Percentiles rank a stretch among this genome's conserved stretches.
Conservation (phyloP, 2,888 invertebrate genomes). For the Petrophora chlorosata region DNA sequence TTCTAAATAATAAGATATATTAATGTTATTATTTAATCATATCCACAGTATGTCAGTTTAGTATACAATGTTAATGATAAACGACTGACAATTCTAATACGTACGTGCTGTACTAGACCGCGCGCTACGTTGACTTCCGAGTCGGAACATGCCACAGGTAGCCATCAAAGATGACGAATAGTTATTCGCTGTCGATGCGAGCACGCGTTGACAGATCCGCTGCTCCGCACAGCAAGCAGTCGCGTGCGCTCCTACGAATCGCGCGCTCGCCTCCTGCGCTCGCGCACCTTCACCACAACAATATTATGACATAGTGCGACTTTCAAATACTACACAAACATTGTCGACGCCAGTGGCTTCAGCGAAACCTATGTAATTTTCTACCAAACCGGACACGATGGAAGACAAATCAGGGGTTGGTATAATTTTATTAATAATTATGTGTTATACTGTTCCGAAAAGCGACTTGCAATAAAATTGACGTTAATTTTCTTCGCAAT, state of each 20-base stretch:
- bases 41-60: too few relatives aligned
- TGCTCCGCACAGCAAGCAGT: conserved; percentile 45
- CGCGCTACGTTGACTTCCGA: too few relatives aligned
- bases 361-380: conserved; percentile 27
- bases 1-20: too few relatives aligned
- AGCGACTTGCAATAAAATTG: conserved; percentile 38
- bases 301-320: conserved; percentile 44
- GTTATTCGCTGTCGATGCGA: too few relatives aligned
- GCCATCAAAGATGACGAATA: conserved; percentile 6
- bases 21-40: too few relatives aligned
- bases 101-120: too few relatives aligned
- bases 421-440: conserved; percentile 35
- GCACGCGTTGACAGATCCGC: conserved; percentile 4
- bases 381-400: conserved; percentile 40
- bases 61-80: too few relatives aligned
- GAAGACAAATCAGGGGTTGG: conserved; percentile 56
- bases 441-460: conserved; percentile 22
- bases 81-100: too few relatives aligned
- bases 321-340: conserved; percentile 36
- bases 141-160: background rate
- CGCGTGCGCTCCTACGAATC: conserved; percentile 51
- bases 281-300: conserved; percentile 33
- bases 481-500: conserved; percentile 30
- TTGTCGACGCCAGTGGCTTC: conserved; percentile 30
- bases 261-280: conserved; percentile 55